Conservation (phyloP, 2,888 invertebrate species). For the Ectropis crepuscularia region DNA sequence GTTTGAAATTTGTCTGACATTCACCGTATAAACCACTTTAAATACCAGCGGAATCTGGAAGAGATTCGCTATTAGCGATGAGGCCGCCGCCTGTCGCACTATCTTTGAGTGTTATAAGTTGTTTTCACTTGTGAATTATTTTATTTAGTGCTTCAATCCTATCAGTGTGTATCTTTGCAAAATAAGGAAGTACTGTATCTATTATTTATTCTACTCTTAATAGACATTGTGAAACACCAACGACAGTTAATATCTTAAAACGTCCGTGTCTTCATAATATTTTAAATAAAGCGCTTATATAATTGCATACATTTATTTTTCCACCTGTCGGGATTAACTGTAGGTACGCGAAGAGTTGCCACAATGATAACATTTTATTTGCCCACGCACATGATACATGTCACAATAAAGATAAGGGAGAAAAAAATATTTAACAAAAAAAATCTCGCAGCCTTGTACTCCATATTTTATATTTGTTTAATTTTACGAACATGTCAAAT, state of each 20-base stretch:
- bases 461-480: slow-evolving; percentile 26
- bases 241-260: background rate
- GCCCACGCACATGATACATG: slow-evolving; percentile 10
- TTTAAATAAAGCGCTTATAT: background rate
- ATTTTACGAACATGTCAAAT: slow-evolving; percentile 18
- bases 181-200: too few relatives aligned
- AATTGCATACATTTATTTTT: slow-evolving; percentile 13
- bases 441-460: slow-evolving; percentile 18
- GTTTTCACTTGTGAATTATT: too few relatives aligned
- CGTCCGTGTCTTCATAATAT: background rate
- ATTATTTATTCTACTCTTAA: too few relatives aligned
- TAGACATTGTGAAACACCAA: too few relatives aligned
- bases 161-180: too few relatives aligned
- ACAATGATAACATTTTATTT: slow-evolving; percentile 21
- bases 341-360: slow-evolving; percentile 5
- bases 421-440: slow-evolving; percentile 16
- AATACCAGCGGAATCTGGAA: too few relatives aligned
- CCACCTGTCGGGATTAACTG: slow-evolving; percentile 16
- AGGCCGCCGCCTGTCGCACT: too few relatives aligned
- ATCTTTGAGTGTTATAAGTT: too few relatives aligned
- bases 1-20: too few relatives aligned
- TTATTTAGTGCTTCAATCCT: too few relatives aligned
- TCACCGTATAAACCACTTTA: too few relatives aligned
- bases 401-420: slow-evolving; percentile 22
- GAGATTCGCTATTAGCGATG: too few relatives aligned